These are phyloP conservation scores for Geodia barretti DNA, from an alignment of 37 sponge, comb jelly and placozoan genomes.

Conservation along the genomic window DNA sequence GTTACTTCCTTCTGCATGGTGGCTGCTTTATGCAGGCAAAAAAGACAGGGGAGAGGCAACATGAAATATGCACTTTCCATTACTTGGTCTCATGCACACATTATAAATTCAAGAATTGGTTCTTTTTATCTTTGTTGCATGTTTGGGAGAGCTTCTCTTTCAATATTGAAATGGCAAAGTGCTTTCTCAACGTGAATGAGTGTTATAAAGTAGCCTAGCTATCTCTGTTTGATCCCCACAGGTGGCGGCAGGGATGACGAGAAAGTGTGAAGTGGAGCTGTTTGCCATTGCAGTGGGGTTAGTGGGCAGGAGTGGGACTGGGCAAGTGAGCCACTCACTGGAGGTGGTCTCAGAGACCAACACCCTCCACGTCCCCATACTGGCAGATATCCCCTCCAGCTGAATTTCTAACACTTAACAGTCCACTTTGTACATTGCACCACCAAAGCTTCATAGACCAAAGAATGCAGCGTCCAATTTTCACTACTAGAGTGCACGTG, in stretches of 20 bases:
- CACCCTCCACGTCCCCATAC: slow-evolving; percentile 76
- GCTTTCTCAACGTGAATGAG: neutral
- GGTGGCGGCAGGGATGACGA: slow-evolving; percentile 93
- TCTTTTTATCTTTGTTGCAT: no score
- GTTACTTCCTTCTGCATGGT: no score
- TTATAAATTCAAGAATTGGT: no score
- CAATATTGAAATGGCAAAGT: neutral
- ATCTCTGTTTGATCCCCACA: slow-evolving; percentile 11
- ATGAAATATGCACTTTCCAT: no score
- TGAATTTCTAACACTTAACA: neutral
- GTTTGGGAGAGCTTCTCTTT: neutral
- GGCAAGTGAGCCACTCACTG: slow-evolving; percentile 58
- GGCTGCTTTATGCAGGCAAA: no score
- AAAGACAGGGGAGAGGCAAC: neutral
- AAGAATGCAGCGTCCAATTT: no score
- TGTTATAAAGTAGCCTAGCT: neutral
- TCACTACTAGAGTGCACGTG: neutral
- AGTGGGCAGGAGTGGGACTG: slow-evolving; percentile 54
- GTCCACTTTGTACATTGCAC: neutral
- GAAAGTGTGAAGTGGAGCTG: slow-evolving; percentile 72
- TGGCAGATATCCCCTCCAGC: slow-evolving; percentile 83
- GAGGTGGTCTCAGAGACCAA: slow-evolving; percentile 80
- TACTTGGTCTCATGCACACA: no score
- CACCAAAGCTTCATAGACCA: no score
- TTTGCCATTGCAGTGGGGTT: slow-evolving; percentile 86